Conservation (phyloP, 2,113 vertebrate genomes). For the Numenius arquata region DNA sequence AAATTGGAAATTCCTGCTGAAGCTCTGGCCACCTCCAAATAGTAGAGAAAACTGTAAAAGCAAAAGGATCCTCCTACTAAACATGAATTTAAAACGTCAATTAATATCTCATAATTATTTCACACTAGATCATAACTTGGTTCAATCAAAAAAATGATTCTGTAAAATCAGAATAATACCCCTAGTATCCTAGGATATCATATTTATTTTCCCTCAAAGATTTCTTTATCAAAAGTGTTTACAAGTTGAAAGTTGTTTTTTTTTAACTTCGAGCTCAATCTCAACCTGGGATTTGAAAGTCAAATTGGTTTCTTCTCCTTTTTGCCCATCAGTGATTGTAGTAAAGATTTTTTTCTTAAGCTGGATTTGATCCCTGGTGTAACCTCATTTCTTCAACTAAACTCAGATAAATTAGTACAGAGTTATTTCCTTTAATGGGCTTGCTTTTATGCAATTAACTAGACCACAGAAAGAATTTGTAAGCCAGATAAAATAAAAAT, state of each 20-base stretch:
- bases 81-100: neutral
- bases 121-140: neutral
- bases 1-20: neutral
- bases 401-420: neutral
- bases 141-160: neutral
- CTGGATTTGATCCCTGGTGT: neutral
- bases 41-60: neutral
- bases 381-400: neutral
- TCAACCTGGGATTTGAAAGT: neutral
- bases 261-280: neutral
- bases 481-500: neutral
- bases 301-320: neutral
- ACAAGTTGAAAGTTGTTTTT: neutral
- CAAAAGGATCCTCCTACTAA: neutral
- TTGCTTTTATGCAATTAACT: neutral
- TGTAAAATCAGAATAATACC: neutral
- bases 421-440: neutral
- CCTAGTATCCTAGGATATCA: neutral
- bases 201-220: neutral
- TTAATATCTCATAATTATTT: neutral
- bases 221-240: neutral
- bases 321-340: neutral
- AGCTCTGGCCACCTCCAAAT: neutral
- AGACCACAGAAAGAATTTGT: neutral
- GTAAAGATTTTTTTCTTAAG: neutral